Percentiles rank a stretch among this genome's conserved stretches.
Conservation (phyloP, 1,140 invertebrate genomes). For the Octopus bimaculoides region DNA sequence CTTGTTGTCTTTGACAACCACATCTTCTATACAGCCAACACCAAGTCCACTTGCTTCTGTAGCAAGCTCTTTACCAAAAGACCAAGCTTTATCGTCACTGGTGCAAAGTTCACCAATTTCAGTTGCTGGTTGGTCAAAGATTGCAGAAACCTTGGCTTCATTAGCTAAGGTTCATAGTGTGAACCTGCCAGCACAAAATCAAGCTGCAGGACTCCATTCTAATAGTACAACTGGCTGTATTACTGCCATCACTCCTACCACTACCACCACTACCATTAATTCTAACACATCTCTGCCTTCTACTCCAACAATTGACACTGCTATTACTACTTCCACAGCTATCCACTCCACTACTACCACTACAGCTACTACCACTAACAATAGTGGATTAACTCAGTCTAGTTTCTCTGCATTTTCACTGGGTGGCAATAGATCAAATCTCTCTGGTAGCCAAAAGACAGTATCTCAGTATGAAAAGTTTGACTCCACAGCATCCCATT, state of each 20-base stretch:
- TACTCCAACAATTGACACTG: background rate
- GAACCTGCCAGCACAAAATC: background rate
- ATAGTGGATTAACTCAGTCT: no score
- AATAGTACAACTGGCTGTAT: background rate
- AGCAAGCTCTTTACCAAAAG: background rate
- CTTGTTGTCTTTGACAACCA: background rate
- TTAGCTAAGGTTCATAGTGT: background rate
- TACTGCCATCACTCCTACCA: background rate
- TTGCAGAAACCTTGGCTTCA: background rate
- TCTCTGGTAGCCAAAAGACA: background rate
- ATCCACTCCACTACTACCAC: background rate
- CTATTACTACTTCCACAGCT: background rate
- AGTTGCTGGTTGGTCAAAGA: background rate
- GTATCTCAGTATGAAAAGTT: background rate
- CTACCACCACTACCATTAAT: background rate
- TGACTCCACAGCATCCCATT: background rate
- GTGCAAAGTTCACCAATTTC: background rate
- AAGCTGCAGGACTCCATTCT: background rate
- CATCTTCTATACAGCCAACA: background rate
- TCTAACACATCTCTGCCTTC: background rate
- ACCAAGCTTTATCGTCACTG: background rate
- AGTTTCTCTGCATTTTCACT: no score
- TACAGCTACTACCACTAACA: no score
- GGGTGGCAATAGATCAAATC: no score
- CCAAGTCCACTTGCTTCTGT: background rate